Evolutionary conservation across 1,140 invertebrate species (phyloP).

Genomic region (Aphelinus certus): DNA sequence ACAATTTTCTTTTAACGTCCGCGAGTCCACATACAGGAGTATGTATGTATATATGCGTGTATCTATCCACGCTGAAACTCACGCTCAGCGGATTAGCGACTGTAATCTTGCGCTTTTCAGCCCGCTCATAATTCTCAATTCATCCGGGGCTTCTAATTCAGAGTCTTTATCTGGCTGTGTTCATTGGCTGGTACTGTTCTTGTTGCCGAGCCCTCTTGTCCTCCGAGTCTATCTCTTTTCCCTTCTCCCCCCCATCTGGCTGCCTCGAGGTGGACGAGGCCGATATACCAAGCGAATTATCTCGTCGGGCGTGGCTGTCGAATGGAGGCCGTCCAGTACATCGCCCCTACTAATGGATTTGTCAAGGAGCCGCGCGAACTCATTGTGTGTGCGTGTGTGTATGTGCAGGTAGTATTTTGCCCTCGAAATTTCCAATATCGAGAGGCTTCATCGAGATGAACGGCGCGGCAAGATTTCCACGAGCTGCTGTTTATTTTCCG

Average conservation of each 20-base stretch:
- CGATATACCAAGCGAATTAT: conserved; percentile 40
- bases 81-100: too few relatives aligned
- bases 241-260: neutral
- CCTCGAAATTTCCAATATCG: conserved; percentile 34
- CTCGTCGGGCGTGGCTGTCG: conserved; percentile 28
- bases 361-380: conserved; percentile 21
- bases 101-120: too few relatives aligned
- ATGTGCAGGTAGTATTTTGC: too few relatives aligned
- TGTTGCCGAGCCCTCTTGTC: neutral
- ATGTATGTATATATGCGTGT: too few relatives aligned
- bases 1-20: too few relatives aligned
- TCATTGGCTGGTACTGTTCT: neutral
- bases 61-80: too few relatives aligned
- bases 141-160: too few relatives aligned
- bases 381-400: too few relatives aligned
- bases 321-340: conserved; percentile 28
- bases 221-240: neutral
- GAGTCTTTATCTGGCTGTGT: too few relatives aligned
- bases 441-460: conserved; percentile 37
- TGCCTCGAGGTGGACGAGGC: neutral
- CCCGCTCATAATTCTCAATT: too few relatives aligned
- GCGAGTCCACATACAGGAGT: too few relatives aligned
- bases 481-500: neutral
- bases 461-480: conserved; percentile 19
- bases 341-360: conserved; percentile 36